phyloP scores from a whole-genome alignment of 2,113 vertebrate genomes.

The Leucopsar rothschildi region DNA sequence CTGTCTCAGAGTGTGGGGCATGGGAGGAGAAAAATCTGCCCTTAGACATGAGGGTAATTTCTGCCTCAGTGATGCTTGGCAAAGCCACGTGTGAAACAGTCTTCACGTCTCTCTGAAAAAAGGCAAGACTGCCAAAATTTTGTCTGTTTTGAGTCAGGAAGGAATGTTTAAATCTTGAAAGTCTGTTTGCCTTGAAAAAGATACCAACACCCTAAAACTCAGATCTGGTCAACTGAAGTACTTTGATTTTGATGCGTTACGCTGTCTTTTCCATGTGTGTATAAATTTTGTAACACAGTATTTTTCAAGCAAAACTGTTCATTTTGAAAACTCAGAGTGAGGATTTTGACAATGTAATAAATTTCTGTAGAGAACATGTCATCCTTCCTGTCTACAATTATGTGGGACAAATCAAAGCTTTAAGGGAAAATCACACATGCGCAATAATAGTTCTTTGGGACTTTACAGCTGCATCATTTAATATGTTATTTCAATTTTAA shows the following conservation, averaged over 20 bases:
- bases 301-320: conserved; percentile 21
- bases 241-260: conserved; percentile 27
- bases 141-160: conserved; percentile 40
- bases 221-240: conserved; percentile 35
- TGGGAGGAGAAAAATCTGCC: background rate
- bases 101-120: background rate
- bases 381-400: background rate
- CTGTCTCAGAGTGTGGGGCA: background rate
- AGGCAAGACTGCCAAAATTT: conserved; percentile 33
- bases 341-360: conserved; percentile 29
- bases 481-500: background rate
- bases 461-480: background rate
- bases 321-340: conserved; percentile 23
- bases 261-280: background rate
- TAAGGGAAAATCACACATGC: background rate
- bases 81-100: conserved; percentile 2
- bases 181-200: conserved; percentile 37
- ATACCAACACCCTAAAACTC: conserved; percentile 24
- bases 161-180: conserved; percentile 34
- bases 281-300: background rate
- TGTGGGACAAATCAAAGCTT: background rate
- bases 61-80: conserved; percentile 5
- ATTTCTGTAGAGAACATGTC: background rate
- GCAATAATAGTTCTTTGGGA: background rate
- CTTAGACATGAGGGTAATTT: background rate